These are phyloP conservation scores for Menura novaehollandiae DNA, from an alignment of 2,113 vertebrate species.

Conservation along the genomic window DNA sequence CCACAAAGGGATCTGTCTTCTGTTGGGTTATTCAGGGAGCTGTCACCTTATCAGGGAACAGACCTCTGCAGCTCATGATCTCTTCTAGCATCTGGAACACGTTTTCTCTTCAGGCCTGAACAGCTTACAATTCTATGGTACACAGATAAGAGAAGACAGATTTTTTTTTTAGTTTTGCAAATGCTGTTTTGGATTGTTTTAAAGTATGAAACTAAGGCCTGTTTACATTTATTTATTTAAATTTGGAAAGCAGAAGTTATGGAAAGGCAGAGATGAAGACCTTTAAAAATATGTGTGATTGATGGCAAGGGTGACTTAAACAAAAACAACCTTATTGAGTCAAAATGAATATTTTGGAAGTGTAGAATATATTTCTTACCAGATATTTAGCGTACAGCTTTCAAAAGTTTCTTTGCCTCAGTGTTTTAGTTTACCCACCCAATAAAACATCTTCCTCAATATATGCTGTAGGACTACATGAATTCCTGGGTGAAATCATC, in stretches of 20 bases:
- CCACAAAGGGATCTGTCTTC: neutral
- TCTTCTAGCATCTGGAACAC: neutral
- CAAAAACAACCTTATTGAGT: neutral
- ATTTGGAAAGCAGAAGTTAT: neutral
- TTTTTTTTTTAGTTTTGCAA: neutral
- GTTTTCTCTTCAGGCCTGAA: neutral
- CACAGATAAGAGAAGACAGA: neutral
- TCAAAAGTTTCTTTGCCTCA: neutral
- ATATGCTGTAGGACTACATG: neutral
- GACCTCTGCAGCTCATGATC: neutral
- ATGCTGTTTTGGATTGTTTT: neutral
- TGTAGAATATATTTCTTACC: neutral
- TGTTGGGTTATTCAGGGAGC: neutral
- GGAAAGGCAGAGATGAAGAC: neutral
- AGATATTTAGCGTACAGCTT: neutral
- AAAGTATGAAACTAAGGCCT: neutral
- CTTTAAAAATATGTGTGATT: neutral
- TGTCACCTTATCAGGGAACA: neutral
- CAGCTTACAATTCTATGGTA: neutral
- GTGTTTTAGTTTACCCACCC: neutral
- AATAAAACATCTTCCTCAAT: neutral
- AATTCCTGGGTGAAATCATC: neutral
- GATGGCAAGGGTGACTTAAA: neutral
- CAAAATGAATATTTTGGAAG: neutral
- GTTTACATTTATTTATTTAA: neutral